Percentiles rank a stretch among this genome's conserved stretches.
phyloP scores from a whole-genome alignment of 2,888 invertebrate genomes.

The Tipula helvola region DNA sequence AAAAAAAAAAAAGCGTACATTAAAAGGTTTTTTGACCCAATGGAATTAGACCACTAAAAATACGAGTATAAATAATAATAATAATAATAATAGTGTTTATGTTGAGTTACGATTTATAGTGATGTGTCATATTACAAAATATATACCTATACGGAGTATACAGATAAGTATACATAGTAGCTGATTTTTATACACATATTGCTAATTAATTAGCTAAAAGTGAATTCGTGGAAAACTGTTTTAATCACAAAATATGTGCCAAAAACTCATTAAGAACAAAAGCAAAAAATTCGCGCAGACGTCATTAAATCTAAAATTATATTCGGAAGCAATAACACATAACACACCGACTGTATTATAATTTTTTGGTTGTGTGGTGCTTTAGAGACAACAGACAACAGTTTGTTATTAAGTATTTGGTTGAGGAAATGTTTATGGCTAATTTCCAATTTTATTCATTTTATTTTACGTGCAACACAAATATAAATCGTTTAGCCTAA shows the following conservation, averaged over 20 bases:
- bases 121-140: not conserved
- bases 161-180: not conserved
- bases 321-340: not conserved
- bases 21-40: not conserved
- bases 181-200: not conserved
- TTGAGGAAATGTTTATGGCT: not conserved
- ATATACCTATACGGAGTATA: not conserved
- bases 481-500: not conserved
- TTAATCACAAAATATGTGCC: not conserved
- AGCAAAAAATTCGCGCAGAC: not conserved
- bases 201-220: not conserved
- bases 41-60: not conserved
- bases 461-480: not conserved
- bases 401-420: not conserved
- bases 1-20: not conserved
- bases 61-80: not conserved
- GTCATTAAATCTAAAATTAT: not conserved
- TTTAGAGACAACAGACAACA: not conserved
- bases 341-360: not conserved
- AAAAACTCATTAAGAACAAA: not conserved
- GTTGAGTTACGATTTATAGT: not conserved
- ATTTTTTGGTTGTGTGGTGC: not conserved
- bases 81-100: not conserved
- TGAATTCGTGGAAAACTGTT: not conserved
- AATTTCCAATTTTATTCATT: not conserved